Evolutionary conservation across 1,140 invertebrate species (phyloP).

Genomic region (Hydropsyche tenuis): DNA sequence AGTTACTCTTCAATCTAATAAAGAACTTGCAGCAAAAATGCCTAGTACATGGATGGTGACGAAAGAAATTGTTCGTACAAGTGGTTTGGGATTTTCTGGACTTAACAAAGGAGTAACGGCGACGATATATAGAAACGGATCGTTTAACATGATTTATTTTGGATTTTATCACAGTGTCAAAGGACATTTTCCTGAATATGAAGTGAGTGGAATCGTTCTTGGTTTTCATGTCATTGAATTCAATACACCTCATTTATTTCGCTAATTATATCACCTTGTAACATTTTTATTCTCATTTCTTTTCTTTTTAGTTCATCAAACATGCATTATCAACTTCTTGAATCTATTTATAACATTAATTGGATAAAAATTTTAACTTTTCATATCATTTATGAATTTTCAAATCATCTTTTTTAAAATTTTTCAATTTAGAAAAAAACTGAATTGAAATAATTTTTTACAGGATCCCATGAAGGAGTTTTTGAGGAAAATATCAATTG

Average conservation of each 20-base stretch:
- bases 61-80: constrained; percentile 74
- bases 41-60: constrained; percentile 82
- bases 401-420: not conserved
- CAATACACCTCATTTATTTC: too few species aligned
- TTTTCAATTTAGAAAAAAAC: too few species aligned
- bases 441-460: constrained; percentile 44
- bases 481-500: constrained; percentile 75
- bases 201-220: constrained; percentile 63
- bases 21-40: constrained; percentile 60
- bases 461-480: constrained; percentile 76
- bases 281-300: too few species aligned
- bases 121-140: constrained; percentile 84
- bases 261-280: too few species aligned
- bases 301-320: too few species aligned
- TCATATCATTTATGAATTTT: too few species aligned
- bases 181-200: constrained; percentile 72
- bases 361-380: too few species aligned
- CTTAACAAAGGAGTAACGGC: constrained; percentile 89
- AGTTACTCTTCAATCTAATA: constrained; percentile 81
- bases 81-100: constrained; percentile 79
- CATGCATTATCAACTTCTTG: too few species aligned
- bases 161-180: constrained; percentile 93
- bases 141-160: constrained; percentile 94
- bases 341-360: too few species aligned
- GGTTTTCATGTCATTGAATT: too few species aligned